A percentile compares a stretch with the other conserved stretches of the same genome.
Evolutionary conservation across 2,797 vertebrate genomes (phyloP).

Genomic region (Clarias pachynema): DNA sequence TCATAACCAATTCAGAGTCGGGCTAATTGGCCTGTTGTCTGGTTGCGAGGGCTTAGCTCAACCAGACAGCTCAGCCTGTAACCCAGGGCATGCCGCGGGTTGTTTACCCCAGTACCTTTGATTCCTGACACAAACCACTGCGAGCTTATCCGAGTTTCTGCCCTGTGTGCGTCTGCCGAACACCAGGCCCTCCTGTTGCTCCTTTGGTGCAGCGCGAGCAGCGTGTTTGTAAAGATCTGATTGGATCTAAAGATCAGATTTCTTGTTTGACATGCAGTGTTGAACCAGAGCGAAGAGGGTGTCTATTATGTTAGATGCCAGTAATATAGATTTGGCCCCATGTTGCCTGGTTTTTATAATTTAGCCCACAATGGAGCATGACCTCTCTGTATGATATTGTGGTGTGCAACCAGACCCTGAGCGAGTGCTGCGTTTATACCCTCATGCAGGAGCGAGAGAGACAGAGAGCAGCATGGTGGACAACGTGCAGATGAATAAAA

Average conservation of each 20-base stretch:
- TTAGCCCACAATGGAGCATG: neutral
- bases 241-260: slow-evolving; percentile 31
- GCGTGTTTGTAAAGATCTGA: slow-evolving; percentile 40
- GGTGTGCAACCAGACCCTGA: neutral
- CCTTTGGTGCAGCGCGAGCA: slow-evolving; percentile 31
- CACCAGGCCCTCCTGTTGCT: slow-evolving; percentile 30
- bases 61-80: slow-evolving; percentile 57
- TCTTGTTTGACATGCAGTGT: slow-evolving; percentile 14
- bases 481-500: neutral
- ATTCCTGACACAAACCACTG: slow-evolving; percentile 53
- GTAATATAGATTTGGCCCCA: slow-evolving; percentile 4
- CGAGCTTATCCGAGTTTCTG: slow-evolving; percentile 47
- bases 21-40: slow-evolving; percentile 61
- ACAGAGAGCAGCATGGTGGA: neutral
- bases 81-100: slow-evolving; percentile 60
- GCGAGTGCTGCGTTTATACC: neutral
- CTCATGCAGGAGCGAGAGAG: neutral
- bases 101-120: slow-evolving; percentile 56
- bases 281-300: neutral
- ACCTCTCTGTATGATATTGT: neutral
- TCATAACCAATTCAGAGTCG: slow-evolving; percentile 42
- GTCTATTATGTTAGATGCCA: neutral
- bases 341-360: slow-evolving; percentile 4
- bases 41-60: slow-evolving; percentile 46
- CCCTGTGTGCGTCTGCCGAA: slow-evolving; percentile 39